phyloP scores from a whole-genome alignment of 1,140 invertebrate species.

The Sipha flava region DNA sequence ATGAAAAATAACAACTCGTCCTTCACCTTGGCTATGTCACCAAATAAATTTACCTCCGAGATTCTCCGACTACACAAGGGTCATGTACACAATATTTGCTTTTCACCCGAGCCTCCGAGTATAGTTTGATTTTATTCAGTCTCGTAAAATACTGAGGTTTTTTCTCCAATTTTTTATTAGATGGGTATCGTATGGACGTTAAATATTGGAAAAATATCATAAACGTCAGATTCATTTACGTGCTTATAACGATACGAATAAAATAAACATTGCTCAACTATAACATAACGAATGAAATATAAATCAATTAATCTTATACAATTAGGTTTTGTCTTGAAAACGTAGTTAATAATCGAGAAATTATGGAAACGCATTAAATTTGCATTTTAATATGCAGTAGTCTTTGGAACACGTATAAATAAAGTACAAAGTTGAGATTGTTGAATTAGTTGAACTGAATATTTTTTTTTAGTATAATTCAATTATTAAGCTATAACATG shows the following conservation, averaged over 20 bases:
- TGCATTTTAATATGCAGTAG: not conserved
- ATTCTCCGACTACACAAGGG: not conserved
- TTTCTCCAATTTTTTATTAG: not conserved
- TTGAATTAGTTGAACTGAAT: no score
- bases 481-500: no score
- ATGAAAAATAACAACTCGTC: constrained; percentile 25
- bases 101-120: not conserved
- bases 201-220: no score
- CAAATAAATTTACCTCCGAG: constrained; percentile 29
- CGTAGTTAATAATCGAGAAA: not conserved
- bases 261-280: no score
- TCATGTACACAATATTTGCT: constrained; percentile 3
- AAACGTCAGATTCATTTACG: no score
- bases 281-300: no score
- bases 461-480: no score
- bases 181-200: no score
- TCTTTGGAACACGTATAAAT: not conserved
- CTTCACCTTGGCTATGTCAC: constrained; percentile 14
- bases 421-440: no score
- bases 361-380: not conserved
- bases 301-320: not conserved
- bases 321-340: not conserved
- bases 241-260: no score
- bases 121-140: constrained; percentile 19
- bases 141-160: constrained; percentile 24